Conservation (phyloP, 2,113 vertebrate genomes). For the Pimephales promelas region DNA sequence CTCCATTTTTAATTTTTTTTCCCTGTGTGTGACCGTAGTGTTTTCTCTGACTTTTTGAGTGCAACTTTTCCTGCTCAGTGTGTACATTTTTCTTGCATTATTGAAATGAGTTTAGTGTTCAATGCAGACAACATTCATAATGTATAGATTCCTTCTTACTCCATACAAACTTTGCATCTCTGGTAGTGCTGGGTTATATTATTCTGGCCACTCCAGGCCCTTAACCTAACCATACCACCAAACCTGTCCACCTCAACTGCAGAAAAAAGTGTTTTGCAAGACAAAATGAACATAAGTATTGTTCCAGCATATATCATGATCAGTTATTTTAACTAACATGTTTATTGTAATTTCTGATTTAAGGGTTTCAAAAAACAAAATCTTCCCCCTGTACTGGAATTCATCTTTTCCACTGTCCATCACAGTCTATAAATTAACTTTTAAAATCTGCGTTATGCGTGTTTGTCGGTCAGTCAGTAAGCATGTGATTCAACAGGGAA, state of each 20-base stretch:
- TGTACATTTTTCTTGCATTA: neutral
- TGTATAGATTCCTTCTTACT: too few relatives aligned
- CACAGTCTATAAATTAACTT: slow-evolving; percentile 25
- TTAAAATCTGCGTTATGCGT: slow-evolving; percentile 43
- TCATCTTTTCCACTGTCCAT: neutral
- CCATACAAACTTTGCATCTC: too few relatives aligned
- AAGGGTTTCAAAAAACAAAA: neutral
- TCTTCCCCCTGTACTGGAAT: too few relatives aligned
- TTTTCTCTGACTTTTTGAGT: neutral
- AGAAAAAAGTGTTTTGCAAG: too few relatives aligned
- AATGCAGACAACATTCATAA: neutral
- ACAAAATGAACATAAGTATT: too few relatives aligned
- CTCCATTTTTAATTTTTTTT: neutral
- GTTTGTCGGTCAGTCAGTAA: slow-evolving; percentile 42
- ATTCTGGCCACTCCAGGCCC: too few relatives aligned
- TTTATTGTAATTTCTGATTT: neutral
- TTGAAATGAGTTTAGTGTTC: neutral
- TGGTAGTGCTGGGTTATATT: too few relatives aligned
- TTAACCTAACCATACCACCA: too few relatives aligned
- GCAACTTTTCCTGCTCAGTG: neutral
- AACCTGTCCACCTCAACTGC: too few relatives aligned
- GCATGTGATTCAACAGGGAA: slow-evolving; percentile 51
- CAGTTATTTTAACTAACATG: neutral
- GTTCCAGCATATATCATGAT: neutral
- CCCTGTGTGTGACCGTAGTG: neutral